Evolutionary conservation across 2,797 vertebrate species (phyloP).

Genomic region (Tragelaphus eurycerus): DNA sequence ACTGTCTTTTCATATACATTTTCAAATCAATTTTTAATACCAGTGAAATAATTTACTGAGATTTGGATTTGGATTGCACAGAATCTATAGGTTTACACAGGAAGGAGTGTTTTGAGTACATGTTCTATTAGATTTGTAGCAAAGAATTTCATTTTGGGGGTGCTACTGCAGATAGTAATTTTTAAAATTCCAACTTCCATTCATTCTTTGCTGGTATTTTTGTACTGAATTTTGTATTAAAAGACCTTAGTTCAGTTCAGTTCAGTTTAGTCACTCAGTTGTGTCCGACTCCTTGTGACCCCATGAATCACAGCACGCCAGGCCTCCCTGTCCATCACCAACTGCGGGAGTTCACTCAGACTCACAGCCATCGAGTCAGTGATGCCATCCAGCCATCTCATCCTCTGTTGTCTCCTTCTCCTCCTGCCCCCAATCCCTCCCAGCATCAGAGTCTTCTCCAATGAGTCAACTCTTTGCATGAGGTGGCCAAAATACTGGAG

Average conservation of each 20-base stretch:
- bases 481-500: too few species aligned
- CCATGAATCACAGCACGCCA: too few species aligned
- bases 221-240: not conserved
- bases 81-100: not conserved
- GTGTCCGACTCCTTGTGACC: too few species aligned
- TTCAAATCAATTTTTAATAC: not conserved
- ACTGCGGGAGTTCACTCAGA: too few species aligned
- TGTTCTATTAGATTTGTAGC: not conserved
- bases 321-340: too few species aligned
- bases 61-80: not conserved
- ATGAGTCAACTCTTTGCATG: too few species aligned
- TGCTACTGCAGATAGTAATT: not conserved
- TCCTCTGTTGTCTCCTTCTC: too few species aligned
- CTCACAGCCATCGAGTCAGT: too few species aligned
- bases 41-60: not conserved
- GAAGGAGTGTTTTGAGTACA: not conserved
- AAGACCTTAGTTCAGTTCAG: not conserved
- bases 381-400: too few species aligned
- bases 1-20: not conserved
- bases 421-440: too few species aligned
- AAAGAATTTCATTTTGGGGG: not conserved
- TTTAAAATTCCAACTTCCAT: not conserved
- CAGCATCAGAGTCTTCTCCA: too few species aligned
- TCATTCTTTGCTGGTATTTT: not conserved
- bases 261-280: too few species aligned